Percentiles rank a stretch among this genome's conserved stretches.
phyloP scores from a whole-genome alignment of 2,797 vertebrate genomes.

The Etheostoma perlongum region DNA sequence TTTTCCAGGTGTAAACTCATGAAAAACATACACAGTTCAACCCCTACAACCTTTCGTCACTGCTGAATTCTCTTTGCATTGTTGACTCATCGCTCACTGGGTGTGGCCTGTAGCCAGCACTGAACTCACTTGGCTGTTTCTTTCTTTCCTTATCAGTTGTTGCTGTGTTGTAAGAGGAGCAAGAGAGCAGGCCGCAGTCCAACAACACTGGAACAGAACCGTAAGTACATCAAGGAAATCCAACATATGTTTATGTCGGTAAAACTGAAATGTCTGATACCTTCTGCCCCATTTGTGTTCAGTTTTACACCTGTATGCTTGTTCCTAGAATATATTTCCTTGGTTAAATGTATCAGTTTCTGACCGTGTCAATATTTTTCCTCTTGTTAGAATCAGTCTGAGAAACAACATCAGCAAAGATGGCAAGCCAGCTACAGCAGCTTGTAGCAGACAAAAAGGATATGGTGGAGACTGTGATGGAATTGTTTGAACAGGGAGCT shows the following conservation, averaged over 20 bases:
- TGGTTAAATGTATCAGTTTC: not conserved
- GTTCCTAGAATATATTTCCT: not conserved
- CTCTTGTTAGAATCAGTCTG: constrained; percentile 26
- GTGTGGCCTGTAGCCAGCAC: constrained; percentile 66
- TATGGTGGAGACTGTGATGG: constrained; percentile 84
- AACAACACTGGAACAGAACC: constrained; percentile 26
- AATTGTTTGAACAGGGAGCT: constrained; percentile 85
- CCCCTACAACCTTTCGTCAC: constrained; percentile 12
- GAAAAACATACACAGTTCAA: not conserved
- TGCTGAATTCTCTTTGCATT: constrained; percentile 47
- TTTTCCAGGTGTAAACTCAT: not conserved
- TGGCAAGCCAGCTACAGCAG: constrained; percentile 79
- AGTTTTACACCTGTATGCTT: not conserved
- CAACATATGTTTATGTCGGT: not conserved
- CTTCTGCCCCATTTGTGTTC: not conserved
- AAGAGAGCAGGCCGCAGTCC: constrained; percentile 45
- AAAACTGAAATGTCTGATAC: not conserved
- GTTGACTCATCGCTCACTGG: constrained; percentile 72
- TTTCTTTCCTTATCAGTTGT: constrained; percentile 71
- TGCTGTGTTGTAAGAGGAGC: constrained; percentile 57
- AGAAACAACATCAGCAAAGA: constrained; percentile 49
- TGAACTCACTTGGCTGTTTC: constrained; percentile 61
- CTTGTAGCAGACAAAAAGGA: constrained; percentile 81
- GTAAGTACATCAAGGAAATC: constrained; percentile 59
- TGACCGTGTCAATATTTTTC: not conserved